Percentiles rank a stretch among this genome's conserved stretches.
These are phyloP conservation scores for Drosophila mercatorum DNA, from an alignment of 2,888 invertebrate genomes.

Conservation along the genomic window DNA sequence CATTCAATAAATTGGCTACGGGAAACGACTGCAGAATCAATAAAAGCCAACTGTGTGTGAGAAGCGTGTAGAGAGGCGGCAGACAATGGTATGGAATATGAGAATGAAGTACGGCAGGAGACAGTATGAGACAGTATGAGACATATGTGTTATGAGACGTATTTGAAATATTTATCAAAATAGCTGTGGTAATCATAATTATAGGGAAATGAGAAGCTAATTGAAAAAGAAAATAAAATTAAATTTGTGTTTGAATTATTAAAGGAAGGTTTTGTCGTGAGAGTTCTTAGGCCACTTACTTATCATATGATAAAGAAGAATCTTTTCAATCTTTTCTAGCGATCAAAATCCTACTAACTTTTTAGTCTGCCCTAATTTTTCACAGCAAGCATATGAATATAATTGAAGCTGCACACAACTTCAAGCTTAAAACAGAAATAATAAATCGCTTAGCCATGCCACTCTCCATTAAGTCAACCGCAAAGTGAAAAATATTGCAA, in stretches of 20 bases:
- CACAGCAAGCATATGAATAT: background rate
- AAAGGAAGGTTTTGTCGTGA: no score
- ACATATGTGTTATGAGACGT: background rate
- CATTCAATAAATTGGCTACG: constrained; percentile 51
- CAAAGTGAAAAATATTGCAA: constrained; percentile 8
- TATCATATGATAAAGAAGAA: no score
- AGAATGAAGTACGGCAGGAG: background rate
- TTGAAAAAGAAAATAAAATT: background rate
- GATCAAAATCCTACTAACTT: no score
- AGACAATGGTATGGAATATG: background rate
- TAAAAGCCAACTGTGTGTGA: background rate
- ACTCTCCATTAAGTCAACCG: background rate
- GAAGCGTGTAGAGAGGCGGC: constrained; percentile 12
- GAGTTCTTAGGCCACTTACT: no score
- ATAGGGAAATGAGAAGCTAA: background rate
- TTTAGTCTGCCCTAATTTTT: background rate
- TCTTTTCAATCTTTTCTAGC: no score
- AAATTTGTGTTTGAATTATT: background rate
- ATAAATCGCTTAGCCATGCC: constrained; percentile 15
- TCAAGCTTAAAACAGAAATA: background rate
- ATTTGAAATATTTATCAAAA: background rate
- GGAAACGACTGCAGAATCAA: constrained; percentile 4
- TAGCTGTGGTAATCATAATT: background rate
- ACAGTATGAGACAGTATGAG: no score
- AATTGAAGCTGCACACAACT: background rate